Base-by-base conservation (phyloP, 2,113 vertebrate genomes). In the Climacteris rufus region DNA sequence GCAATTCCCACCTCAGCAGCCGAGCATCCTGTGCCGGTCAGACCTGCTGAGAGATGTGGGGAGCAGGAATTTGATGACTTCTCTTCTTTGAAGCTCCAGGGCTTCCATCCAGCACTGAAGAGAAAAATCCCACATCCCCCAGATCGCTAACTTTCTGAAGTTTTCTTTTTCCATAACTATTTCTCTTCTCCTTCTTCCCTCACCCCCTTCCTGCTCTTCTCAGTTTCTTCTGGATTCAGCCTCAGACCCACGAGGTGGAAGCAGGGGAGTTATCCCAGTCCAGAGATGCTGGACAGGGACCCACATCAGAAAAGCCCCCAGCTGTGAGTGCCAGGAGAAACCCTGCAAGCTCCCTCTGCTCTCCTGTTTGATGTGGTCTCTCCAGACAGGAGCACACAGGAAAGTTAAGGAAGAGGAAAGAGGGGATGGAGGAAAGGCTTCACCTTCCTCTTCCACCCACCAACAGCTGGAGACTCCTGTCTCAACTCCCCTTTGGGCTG, bases 41-140 rank as follows among this genome's bases (percentile, higher is more conserved):
- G 81, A 87, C 44, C 89, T 93, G 87, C 89, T 72, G 45, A 42
- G 65, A 22, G 54, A 68, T 0, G 10, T 4, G 5, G 45, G n/a
- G 31, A 87, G 52, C 44, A 86, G 92, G 87, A 96, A 97, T 94
- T 21, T 52, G 82, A 86, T 83, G 84, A 78, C 24, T 80, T 63
- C 16, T 69, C 45, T 39, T 27, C 78, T 96, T 90, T 90, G 50
- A 77, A 85, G 70, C 63, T 86, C 35, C 3, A 54, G 21, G 59
- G 82, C 82, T 94, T 44, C 33, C 37, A 14, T 74, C 90, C 84
- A 94, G 30, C 57, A 28, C 16, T 0, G 8, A 30, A 39, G 30
- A 83, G 56, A 93, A 92, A 75, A 83, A 83, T 42, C 68, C 87
- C 68, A 92, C 79, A 83, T 72, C 47, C 71, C 71, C 39, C 54